Evolutionary conservation across 30 jellyfish, hydroid and myxozoan species (phyloP).

Genomic region (Mastigias papua): DNA sequence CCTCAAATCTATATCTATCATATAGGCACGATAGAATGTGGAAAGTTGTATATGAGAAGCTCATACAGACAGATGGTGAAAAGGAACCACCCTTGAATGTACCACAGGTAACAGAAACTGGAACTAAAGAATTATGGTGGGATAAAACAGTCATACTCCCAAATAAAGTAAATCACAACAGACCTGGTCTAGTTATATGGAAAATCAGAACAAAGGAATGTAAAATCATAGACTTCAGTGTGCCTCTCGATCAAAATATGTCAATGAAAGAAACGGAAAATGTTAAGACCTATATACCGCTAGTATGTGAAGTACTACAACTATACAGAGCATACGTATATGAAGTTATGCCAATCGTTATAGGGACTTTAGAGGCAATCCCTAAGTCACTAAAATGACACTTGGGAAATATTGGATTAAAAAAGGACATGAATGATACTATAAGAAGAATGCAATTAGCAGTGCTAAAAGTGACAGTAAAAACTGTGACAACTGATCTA

Average conservation of each 20-base stretch:
- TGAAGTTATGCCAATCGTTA: neutral
- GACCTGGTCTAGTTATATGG: neutral
- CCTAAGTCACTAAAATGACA: too few relatives aligned
- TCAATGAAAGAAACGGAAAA: conserved; percentile 5
- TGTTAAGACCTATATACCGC: neutral
- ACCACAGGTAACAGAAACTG: neutral
- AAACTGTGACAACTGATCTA: neutral
- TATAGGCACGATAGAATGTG: neutral
- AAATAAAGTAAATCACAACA: neutral
- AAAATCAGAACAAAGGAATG: neutral
- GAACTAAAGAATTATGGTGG: neutral
- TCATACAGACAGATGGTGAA: neutral
- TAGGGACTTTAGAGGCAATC: too few relatives aligned
- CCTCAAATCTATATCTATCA: neutral
- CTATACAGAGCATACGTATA: neutral
- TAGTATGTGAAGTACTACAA: neutral
- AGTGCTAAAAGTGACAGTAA: neutral
- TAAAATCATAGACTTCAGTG: neutral
- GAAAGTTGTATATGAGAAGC: neutral
- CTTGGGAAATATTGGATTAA: too few relatives aligned
- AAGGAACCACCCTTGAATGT: neutral
- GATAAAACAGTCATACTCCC: neutral
- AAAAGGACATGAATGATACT: too few relatives aligned
- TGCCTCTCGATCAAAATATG: neutral
- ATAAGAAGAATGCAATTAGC: too few relatives aligned